Percentiles rank a stretch among this genome's conserved stretches.
Evolutionary conservation across 2,113 vertebrate genomes (phyloP).

Genomic region (Otocyon megalotis): DNA sequence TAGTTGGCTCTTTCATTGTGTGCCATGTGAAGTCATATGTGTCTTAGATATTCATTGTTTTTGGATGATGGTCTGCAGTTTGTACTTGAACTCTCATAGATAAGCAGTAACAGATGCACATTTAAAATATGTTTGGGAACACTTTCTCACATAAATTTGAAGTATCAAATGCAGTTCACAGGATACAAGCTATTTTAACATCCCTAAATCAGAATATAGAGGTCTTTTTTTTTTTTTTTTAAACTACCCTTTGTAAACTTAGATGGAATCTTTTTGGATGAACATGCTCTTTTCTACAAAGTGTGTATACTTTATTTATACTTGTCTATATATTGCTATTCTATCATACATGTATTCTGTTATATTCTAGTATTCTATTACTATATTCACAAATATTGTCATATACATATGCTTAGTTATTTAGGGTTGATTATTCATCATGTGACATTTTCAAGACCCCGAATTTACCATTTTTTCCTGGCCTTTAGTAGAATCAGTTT

Average conservation of each 20-base stretch:
- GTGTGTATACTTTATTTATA: background rate
- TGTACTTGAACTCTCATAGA: constrained; percentile 43
- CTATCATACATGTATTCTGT: background rate
- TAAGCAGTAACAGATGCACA: constrained; percentile 12
- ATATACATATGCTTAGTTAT: background rate
- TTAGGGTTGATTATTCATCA: background rate
- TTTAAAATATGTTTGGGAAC: constrained; percentile 17
- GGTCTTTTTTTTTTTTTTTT: background rate
- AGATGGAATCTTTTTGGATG: background rate
- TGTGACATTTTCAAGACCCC: background rate
- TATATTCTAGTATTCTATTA: background rate
- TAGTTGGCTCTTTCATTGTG: background rate
- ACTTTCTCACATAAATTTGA: constrained; percentile 61
- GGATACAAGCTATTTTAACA: background rate
- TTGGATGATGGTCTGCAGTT: constrained; percentile 11
- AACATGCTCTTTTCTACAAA: constrained; percentile 15
- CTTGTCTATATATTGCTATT: background rate
- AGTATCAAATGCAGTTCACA: constrained; percentile 8
- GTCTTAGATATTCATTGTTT: constrained; percentile 17
- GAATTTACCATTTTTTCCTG: background rate
- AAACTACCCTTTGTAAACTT: background rate
- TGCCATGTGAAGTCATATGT: background rate
- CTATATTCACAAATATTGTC: background rate
- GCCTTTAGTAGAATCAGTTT: background rate
- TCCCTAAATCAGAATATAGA: constrained; percentile 1